Evolutionary conservation across 2,888 invertebrate genomes (phyloP), one percentile per base, ranked within the genome.

Genomic region (Plagodis pulveraria): DNA sequence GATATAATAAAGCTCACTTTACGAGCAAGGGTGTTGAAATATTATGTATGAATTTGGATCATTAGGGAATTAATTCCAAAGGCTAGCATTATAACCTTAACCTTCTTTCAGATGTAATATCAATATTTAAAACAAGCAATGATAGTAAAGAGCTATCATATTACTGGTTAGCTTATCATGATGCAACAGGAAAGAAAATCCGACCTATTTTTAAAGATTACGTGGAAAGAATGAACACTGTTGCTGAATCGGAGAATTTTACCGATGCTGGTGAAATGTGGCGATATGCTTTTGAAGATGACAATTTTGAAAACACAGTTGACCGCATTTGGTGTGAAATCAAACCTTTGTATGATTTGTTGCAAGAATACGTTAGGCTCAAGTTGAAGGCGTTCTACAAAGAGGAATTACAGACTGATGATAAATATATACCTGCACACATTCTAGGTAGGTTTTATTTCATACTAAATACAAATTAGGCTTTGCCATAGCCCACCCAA

Each of bases 371-470:
- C 72, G 95, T 95, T 0, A 84, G 94, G 67, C 80, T 78, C 35
- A 94, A 94, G 74, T 77, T 96, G 36, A 93, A 86, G 67, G 51
- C 74, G 0, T 69, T 78, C 34, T 95, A 95, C 71, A 91, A 89
- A 41, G 84, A 91, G 9, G 84, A 91, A 52, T 76, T 92, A 5
- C 79, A 83, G 33, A 73, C 71, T 36, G 83, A 86, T 7, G 89
- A 93, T 55, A 93, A 93, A 9, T 83, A 93, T 6, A 94, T 96
- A 62, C 96, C 96, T 0, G 96, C 95, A 0, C 96, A 96, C 83
- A 74, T 96, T 52, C 83, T 96, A 66, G 96, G 96, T 94, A 80
- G 77, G 77, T 63, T 40, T 55, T 67, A 60, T 61, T n/a, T 41
- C 12, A 38, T 40, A 53, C 1, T 4, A 38, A 1, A 22, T 22